A percentile compares a stretch with the other conserved stretches of the same genome.
phyloP scores from a whole-genome alignment of 1,140 invertebrate genomes.

The Berghia stephanieae region DNA sequence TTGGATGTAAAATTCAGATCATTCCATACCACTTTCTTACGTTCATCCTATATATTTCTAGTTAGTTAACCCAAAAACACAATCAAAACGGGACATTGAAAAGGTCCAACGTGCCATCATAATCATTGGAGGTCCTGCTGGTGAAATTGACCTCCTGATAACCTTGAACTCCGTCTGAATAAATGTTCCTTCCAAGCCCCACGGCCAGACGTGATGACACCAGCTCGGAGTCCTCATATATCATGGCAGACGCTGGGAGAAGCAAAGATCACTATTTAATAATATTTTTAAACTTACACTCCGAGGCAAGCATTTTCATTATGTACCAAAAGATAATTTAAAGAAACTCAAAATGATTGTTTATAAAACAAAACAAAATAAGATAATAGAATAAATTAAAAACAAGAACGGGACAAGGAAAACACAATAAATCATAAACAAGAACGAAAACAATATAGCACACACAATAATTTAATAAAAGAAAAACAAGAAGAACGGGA shows the following conservation, averaged over 20 bases:
- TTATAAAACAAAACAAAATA: background rate
- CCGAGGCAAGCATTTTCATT: background rate
- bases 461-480: too few species aligned
- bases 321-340: background rate
- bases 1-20: background rate
- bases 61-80: too few species aligned
- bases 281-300: background rate
- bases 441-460: too few species aligned
- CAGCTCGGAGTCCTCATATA: constrained; percentile 45
- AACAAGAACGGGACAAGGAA: too few species aligned
- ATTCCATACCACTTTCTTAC: too few species aligned
- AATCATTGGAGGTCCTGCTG: background rate
- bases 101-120: background rate
- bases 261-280: background rate
- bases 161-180: constrained; percentile 13
- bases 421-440: too few species aligned
- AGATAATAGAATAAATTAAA: background rate
- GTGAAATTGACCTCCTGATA: constrained; percentile 19
- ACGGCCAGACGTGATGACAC: constrained; percentile 26
- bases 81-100: too few species aligned
- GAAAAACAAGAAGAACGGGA: too few species aligned
- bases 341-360: too few species aligned
- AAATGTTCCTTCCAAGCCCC: constrained; percentile 41
- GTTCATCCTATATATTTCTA: too few species aligned
- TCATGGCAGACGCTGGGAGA: constrained; percentile 30